phyloP scores from a whole-genome alignment of 1,140 invertebrate species.

The Drosophila erecta region DNA sequence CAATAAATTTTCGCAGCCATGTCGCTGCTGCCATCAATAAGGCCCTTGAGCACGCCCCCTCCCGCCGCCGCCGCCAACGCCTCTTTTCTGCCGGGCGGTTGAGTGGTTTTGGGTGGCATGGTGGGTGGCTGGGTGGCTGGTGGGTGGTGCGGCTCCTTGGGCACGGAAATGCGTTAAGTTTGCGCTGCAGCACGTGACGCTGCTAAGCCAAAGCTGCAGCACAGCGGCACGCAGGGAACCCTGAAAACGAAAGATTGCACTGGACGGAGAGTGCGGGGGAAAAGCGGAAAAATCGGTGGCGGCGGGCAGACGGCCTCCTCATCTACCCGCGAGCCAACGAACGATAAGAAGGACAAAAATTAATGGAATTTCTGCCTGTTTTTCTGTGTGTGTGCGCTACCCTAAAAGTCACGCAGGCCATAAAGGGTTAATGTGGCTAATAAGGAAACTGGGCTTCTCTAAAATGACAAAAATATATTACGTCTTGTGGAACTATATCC shows the following conservation, averaged over 20 bases:
- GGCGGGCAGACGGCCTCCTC: not conserved
- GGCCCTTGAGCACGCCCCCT: slow-evolving; percentile 73
- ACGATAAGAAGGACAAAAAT: slow-evolving; percentile 81
- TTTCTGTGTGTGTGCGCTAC: slow-evolving; percentile 41
- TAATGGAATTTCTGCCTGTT: slow-evolving; percentile 82
- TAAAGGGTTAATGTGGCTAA: slow-evolving; percentile 5
- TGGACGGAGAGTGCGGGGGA: not conserved
- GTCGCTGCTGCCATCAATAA: slow-evolving; percentile 73
- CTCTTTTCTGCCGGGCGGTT: not conserved
- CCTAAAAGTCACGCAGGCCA: slow-evolving; percentile 21
- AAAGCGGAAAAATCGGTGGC: not conserved
- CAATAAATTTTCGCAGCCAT: slow-evolving; percentile 79
- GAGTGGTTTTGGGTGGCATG: not conserved
- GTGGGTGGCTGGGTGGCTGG: not conserved
- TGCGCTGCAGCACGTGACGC: slow-evolving; percentile 78
- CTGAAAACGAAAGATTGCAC: slow-evolving; percentile 46
- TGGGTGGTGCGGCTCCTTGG: slow-evolving; percentile 30
- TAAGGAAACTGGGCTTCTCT: not conserved
- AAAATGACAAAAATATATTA: not conserved
- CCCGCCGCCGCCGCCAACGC: slow-evolving; percentile 20
- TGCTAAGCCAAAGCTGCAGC: slow-evolving; percentile 81
- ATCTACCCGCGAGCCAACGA: slow-evolving; percentile 38
- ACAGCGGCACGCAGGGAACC: slow-evolving; percentile 73
- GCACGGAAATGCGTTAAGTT: slow-evolving; percentile 82
- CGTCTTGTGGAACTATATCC: too few relatives aligned